Percentiles rank a stretch among this genome's conserved stretches.
phyloP scores from a whole-genome alignment of 2,113 vertebrate species.

The Syngnathoides biaculeatus region DNA sequence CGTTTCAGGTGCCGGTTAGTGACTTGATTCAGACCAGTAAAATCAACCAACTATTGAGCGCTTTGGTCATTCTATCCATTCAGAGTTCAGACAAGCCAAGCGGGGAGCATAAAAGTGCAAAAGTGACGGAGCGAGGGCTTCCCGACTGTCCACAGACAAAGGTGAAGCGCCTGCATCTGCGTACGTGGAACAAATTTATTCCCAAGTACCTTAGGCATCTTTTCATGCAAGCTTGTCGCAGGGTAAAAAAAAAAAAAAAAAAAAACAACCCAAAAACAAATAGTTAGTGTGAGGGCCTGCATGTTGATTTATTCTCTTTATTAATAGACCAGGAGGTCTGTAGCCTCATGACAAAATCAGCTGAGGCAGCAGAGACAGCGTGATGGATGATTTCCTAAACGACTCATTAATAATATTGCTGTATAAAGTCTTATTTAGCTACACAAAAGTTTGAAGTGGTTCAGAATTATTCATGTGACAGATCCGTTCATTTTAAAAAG shows the following conservation, averaged over 20 bases:
- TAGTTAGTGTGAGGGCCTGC: conserved; percentile 31
- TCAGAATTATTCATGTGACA: not conserved
- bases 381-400: conserved; percentile 12
- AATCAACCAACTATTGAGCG: not conserved
- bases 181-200: conserved; percentile 32
- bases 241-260: no score
- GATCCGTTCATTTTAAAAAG: not conserved
- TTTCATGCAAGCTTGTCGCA: no score
- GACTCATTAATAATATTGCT: conserved; percentile 1
- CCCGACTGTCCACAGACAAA: conserved; percentile 50
- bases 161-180: conserved; percentile 42
- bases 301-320: conserved; percentile 45
- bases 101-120: conserved; percentile 45
- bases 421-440: not conserved
- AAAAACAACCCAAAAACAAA: conserved; percentile 31
- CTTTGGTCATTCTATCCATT: conserved; percentile 2
- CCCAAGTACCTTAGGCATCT: not conserved
- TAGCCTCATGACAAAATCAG: conserved; percentile 22
- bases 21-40: not conserved
- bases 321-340: conserved; percentile 36
- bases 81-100: conserved; percentile 52
- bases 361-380: conserved; percentile 13
- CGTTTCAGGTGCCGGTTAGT: conserved; percentile 42
- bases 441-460: conserved; percentile 5
- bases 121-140: conserved; percentile 29